phyloP scores from a whole-genome alignment of 2,113 vertebrate species.

The Salvator merianae region DNA sequence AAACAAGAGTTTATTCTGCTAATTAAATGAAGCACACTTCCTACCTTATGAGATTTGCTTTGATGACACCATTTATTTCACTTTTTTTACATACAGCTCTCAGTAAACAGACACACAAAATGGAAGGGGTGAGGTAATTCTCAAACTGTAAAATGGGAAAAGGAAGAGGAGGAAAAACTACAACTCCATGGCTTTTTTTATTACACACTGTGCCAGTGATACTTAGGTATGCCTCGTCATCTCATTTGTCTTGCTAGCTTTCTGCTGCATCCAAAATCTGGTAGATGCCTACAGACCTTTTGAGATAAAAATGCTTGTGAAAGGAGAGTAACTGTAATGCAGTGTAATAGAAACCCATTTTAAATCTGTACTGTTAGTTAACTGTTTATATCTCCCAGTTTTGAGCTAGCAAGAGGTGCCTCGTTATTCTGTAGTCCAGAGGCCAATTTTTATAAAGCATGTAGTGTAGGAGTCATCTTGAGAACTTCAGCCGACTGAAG shows the following conservation, averaged over 20 bases:
- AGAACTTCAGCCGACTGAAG: not conserved
- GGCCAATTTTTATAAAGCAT: not conserved
- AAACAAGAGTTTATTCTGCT: slow-evolving; percentile 13
- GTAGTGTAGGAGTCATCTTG: not conserved
- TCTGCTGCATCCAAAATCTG: accelerated
- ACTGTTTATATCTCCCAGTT: not conserved
- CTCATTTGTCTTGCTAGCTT: accelerated
- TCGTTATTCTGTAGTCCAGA: not conserved
- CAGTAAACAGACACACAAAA: not conserved
- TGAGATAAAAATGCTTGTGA: accelerated
- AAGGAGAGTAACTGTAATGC: not conserved
- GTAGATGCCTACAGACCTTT: accelerated
- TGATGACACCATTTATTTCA: not conserved
- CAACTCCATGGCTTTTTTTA: not conserved
- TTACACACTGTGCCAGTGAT: not conserved
- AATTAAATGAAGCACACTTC: slow-evolving; percentile 3
- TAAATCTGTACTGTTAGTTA: not conserved
- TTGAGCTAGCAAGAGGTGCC: not conserved
- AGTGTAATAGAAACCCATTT: not conserved
- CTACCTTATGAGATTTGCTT: not conserved
- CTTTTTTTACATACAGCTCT: not conserved
- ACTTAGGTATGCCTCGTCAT: not conserved
- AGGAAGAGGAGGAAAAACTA: not conserved
- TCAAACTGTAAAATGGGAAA: not conserved
- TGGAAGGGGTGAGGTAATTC: not conserved